Conservation (phyloP, 1,140 invertebrate species). For the Leptinotarsa undecemlineata region DNA sequence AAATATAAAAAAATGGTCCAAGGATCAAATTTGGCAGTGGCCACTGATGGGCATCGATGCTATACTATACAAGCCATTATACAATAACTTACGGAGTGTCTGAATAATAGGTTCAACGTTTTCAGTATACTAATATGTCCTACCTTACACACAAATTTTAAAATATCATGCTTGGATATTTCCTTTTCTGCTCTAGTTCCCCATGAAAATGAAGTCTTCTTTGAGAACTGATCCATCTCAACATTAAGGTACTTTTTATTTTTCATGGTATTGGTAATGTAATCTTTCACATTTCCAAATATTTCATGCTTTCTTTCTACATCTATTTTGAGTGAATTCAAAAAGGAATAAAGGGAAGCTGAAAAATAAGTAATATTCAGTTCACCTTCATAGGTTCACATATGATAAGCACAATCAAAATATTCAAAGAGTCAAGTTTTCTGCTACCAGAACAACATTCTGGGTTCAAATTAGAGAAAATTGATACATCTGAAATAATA, state of each 20-base stretch:
- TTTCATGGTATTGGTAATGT: conserved; percentile 37
- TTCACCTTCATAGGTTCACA: no score
- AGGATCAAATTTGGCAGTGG: no score
- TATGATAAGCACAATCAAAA: no score
- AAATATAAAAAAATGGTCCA: no score
- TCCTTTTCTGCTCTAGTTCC: conserved; percentile 44
- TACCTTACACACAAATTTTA: conserved; percentile 48
- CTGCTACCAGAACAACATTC: no score
- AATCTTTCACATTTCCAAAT: conserved; percentile 47
- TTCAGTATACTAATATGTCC: neutral
- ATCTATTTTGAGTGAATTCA: conserved; percentile 42
- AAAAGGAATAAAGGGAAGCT: conserved; percentile 46
- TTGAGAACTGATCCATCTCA: conserved; percentile 37
- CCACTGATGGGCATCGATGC: no score
- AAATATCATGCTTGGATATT: conserved; percentile 44
- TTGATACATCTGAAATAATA: no score
- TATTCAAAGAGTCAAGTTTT: no score
- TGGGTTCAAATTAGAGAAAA: no score
- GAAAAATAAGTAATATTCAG: conserved; percentile 13
- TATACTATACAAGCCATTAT: no score
- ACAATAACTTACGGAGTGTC: no score
- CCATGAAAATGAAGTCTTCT: conserved; percentile 40
- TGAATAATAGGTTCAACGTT: no score
- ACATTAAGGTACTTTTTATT: conserved; percentile 43
- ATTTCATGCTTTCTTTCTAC: conserved; percentile 37